Evolutionary conservation across 30 jellyfish, hydroid and myxozoan genomes (phyloP).

Genomic region (Haliclystus octoradiatus): DNA sequence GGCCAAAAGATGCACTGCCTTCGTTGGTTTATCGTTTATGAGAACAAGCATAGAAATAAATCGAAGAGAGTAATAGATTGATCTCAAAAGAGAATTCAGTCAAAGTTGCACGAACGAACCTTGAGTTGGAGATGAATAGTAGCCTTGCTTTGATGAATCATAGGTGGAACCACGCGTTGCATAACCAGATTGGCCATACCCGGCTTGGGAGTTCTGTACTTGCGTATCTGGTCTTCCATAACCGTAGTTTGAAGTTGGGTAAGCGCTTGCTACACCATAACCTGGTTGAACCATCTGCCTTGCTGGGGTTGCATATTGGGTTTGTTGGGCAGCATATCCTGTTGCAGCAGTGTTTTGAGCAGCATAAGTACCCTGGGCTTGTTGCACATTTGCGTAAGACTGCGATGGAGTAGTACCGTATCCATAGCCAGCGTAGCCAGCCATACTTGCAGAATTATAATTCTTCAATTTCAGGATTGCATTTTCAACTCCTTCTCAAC

Average conservation of each 20-base stretch:
- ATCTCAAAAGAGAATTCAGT: background rate
- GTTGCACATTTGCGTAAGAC: conserved; percentile 58
- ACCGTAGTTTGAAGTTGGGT: conserved; percentile 36
- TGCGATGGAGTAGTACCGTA: conserved; percentile 68
- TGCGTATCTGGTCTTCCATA: conserved; percentile 56
- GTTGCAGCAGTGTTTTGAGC: conserved; percentile 52
- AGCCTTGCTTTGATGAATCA: conserved; percentile 42
- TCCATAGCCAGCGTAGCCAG: conserved; percentile 88
- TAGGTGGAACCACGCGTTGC: conserved; percentile 38
- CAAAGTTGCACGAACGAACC: conserved; percentile 8
- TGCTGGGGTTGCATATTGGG: background rate
- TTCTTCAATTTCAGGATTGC: too few species aligned
- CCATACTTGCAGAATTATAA: too few species aligned
- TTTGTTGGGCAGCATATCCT: conserved; percentile 44
- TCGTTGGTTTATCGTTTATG: too few species aligned
- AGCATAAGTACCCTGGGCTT: conserved; percentile 54
- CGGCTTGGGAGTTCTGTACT: conserved; percentile 7
- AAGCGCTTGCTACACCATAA: conserved; percentile 43
- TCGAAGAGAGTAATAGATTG: too few species aligned
- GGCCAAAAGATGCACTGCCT: too few species aligned
- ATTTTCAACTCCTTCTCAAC: too few species aligned
- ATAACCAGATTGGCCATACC: conserved; percentile 33
- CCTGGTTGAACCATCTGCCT: conserved; percentile 51
- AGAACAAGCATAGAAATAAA: too few species aligned
- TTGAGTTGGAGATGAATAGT: conserved; percentile 34